Evolutionary conservation across 2,888 invertebrate species (phyloP), one percentile per base, ranked within the genome.

Genomic region (Strigamia maritima): DNA sequence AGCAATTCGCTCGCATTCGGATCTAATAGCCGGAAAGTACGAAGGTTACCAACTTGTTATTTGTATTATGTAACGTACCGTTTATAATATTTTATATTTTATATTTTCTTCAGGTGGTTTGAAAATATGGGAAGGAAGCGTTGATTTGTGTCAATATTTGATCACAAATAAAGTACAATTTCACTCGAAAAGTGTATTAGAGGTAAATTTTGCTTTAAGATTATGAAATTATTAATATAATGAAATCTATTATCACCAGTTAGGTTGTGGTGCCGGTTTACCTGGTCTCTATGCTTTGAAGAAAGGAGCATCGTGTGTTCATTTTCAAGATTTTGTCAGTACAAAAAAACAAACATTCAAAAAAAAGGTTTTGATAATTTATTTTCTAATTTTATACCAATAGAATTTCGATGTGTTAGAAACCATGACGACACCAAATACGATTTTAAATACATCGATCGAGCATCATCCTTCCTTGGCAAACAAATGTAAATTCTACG

Each of bases 41-140:
- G 94, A 94, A 90, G 94, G 93, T 91, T 84, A n/a, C n/a, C n/a
- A n/a, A n/a, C n/a, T n/a, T n/a, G n/a, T n/a, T n/a, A n/a, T n/a
- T n/a, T n/a, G n/a, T n/a, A n/a, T n/a, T n/a, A n/a, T n/a, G n/a
- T n/a, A n/a, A n/a, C n/a, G n/a, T n/a, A n/a, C n/a, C n/a, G n/a
- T n/a, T n/a, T n/a, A n/a, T n/a, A n/a, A n/a, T n/a, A n/a, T n/a
- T n/a, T n/a, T 77, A 81, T 31, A 35, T 19, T 31, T 76, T 22
- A 31, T 35, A 28, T 79, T 79, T 82, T 81, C 84, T 87, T 76
- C 84, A 95, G 97, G 97, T 83, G 98, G 98, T 12, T 88, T 96
- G 38, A 97, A 97, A 89, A 91, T 97, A 80, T 98, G 98, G 98
- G 97, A 98, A 88, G 95, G 97, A 84, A 94, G 95, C 6, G 88